These are phyloP conservation scores for Sebastolobus altivelis DNA, from an alignment of 2,797 vertebrate genomes.

Conservation along the genomic window DNA sequence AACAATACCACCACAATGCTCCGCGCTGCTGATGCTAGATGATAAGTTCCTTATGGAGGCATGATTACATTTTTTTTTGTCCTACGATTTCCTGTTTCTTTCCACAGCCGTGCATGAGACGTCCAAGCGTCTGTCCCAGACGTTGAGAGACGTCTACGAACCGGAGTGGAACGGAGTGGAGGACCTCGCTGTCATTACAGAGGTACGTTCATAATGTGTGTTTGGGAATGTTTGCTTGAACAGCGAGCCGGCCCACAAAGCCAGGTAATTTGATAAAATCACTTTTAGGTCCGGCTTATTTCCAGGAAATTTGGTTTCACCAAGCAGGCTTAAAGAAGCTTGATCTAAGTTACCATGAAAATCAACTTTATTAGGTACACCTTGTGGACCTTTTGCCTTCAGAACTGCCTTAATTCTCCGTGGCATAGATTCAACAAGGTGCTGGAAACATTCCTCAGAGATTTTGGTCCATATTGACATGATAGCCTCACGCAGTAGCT, in stretches of 20 bases:
- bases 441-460: too few relatives aligned
- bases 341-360: background rate
- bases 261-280: background rate
- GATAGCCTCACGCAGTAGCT: too few relatives aligned
- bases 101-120: conserved; percentile 91
- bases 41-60: conserved; percentile 16
- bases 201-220: conserved; percentile 73
- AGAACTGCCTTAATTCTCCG: background rate
- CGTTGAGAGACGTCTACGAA: conserved; percentile 91
- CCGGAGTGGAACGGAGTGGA: conserved; percentile 89
- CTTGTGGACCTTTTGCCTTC: background rate
- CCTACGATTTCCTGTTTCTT: background rate
- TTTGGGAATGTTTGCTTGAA: background rate
- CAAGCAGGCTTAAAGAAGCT: background rate
- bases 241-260: background rate
- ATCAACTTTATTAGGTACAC: background rate
- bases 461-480: background rate
- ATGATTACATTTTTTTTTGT: conserved; percentile 2
- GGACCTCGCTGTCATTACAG: conserved; percentile 88
- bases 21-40: conserved; percentile 26
- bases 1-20: conserved; percentile 39
- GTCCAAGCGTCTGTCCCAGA: conserved; percentile 91
- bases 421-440: too few relatives aligned
- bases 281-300: background rate
- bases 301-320: background rate